A percentile compares a stretch with the other conserved stretches of the same genome.
Evolutionary conservation across 1,140 invertebrate species (phyloP).

Genomic region (Aporrectodea caliginosa): DNA sequence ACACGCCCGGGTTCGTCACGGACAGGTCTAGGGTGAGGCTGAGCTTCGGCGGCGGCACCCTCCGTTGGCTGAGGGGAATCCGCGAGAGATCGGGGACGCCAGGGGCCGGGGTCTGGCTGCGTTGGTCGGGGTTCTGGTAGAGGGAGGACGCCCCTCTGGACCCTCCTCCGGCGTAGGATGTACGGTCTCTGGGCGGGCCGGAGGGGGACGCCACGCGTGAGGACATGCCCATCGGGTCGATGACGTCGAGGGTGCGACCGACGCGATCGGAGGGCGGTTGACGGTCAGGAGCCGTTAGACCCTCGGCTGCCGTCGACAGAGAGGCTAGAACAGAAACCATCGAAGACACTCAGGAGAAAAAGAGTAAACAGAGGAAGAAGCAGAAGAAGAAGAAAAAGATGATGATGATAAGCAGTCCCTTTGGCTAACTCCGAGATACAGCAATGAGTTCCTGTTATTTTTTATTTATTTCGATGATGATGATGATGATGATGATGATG

Average conservation of each 20-base stretch:
- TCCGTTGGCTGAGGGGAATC: constrained; percentile 32
- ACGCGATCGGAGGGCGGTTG: neutral
- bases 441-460: too few species aligned
- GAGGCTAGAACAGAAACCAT: neutral
- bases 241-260: too few species aligned
- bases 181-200: too few species aligned
- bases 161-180: too few species aligned
- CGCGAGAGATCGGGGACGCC: constrained; percentile 13
- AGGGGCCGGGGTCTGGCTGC: too few species aligned
- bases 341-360: neutral
- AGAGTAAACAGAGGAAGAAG: neutral
- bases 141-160: too few species aligned
- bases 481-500: neutral
- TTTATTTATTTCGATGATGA: too few species aligned
- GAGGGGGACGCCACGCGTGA: neutral
- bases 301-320: neutral
- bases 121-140: too few species aligned
- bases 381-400: neutral
- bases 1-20: constrained; percentile 16
- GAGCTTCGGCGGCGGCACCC: constrained; percentile 29
- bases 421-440: too few species aligned
- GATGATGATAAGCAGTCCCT: neutral
- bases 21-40: constrained; percentile 34
- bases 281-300: neutral
- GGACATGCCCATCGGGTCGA: neutral